Conservation (phyloP, 2,888 invertebrate genomes). For the Neoitamus cyanurus region DNA sequence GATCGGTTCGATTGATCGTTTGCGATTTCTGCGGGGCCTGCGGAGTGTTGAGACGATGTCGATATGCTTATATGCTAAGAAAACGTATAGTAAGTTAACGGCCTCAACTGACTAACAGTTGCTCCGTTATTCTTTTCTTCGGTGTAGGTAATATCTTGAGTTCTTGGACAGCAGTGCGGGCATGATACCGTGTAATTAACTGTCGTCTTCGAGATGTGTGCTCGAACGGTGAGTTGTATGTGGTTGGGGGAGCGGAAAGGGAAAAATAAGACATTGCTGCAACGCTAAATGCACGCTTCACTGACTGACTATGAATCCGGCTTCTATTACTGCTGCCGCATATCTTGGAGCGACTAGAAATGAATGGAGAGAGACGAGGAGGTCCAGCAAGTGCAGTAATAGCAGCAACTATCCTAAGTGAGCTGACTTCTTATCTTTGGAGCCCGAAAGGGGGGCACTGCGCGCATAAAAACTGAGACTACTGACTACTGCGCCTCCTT, state of each 20-base stretch:
- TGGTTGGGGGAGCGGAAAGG: background rate
- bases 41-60: background rate
- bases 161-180: background rate
- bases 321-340: background rate
- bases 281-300: conserved; percentile 1
- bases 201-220: conserved; percentile 26
- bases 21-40: background rate
- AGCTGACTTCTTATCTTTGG: background rate
- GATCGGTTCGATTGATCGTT: conserved; percentile 1
- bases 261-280: conserved; percentile 10
- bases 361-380: background rate
- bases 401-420: conserved; percentile 10
- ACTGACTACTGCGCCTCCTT: background rate
- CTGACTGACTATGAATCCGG: conserved; percentile 13
- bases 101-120: conserved; percentile 39
- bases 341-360: background rate
- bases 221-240: background rate
- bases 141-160: background rate
- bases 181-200: conserved; percentile 23
- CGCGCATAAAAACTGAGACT: background rate
- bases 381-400: conserved; percentile 30
- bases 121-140: conserved; percentile 34
- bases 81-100: conserved; percentile 44
- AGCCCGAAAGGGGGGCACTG: background rate
- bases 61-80: background rate